Base-by-base conservation (phyloP, 2,797 vertebrate species). In the Pipistrellus kuhlii region DNA sequence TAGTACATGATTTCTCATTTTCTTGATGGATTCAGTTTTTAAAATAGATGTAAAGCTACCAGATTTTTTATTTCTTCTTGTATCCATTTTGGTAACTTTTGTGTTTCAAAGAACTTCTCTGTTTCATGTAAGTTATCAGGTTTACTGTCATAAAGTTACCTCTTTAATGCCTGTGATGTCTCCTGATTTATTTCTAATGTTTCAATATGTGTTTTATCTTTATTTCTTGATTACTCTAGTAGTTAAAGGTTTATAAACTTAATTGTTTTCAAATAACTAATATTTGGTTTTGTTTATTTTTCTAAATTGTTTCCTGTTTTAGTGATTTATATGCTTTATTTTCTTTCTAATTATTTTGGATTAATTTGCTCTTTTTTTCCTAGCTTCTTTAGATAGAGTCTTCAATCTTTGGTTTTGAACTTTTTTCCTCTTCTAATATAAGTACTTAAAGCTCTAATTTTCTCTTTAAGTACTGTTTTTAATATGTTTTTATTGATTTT, bases 11-110 rank as follows among this genome's bases (percentile, higher is more conserved):
- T 30, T 89, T 78, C 32, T 38, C 51, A 44, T 32, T 80, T 51
- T 89, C 14, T 46, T 80, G 64, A 80, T 23, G 32, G 53, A 32
- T 66, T 88, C 57, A 38, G 27, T 78, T 78, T 87, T 78, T 78
- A 78, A 57, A 64, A 82, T 59, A 51, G 12, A 59, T 51, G 73
- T 18, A 71, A 23, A 62, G 11, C 35, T 81, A 35, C 35, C n/a
- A 51, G 53, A 72, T 62, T 73, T 82, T 82, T 44, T 46, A 0
- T 80, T 89, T 89, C 17, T 90, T 64, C 46, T 82, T 82, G 17
- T 88, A 18, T 55, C 6, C 66, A 30, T 93, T 88, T 88, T 86
- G 62, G 25, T 80, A 92, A 72, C 41, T 86, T 90, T 48, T 53
- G 66, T 92, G 48, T 86, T 77, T 85, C 35, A 68, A 30, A 72